Percentiles rank a stretch among this genome's conserved stretches.
Conservation (phyloP, 2,113 vertebrate species). For the Thamnophis sirtalis region DNA sequence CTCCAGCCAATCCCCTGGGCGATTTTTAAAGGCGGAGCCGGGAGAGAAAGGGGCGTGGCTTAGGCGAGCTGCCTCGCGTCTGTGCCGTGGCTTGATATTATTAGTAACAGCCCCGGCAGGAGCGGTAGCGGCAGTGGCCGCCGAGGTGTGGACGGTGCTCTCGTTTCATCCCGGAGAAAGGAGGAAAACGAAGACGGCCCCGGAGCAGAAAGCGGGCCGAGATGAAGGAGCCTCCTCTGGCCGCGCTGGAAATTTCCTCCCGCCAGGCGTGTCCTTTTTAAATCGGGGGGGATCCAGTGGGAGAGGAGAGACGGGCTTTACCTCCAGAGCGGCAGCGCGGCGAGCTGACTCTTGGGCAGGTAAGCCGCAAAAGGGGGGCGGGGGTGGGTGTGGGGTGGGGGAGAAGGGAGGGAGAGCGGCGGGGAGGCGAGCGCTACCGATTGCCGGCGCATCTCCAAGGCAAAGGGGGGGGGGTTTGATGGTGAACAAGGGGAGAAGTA, state of each 20-base stretch:
- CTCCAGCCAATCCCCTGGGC: slow-evolving; percentile 51
- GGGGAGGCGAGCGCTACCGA: neutral
- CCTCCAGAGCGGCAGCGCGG: neutral
- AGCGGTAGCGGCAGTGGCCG: neutral
- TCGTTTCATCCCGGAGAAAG: neutral
- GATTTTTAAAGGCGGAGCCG: slow-evolving; percentile 37
- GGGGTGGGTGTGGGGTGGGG: too few relatives aligned
- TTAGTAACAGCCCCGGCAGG: neutral
- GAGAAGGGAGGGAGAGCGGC: neutral
- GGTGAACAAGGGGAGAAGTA: neutral
- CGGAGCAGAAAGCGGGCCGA: neutral
- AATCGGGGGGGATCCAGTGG: neutral
- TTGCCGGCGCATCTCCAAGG: neutral
- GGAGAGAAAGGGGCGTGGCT: slow-evolving; percentile 31
- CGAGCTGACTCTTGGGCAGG: slow-evolving; percentile 15
- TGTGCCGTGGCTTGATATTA: neutral
- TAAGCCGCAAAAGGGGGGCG: neutral
- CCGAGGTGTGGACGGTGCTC: slow-evolving; percentile 11
- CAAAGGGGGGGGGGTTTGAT: neutral
- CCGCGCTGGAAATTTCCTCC: slow-evolving; percentile 27
- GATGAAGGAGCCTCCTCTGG: slow-evolving; percentile 47
- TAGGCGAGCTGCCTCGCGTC: neutral
- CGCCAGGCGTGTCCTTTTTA: slow-evolving; percentile 35
- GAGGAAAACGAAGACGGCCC: neutral
- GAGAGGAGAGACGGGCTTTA: neutral